Evolutionary conservation across 2,888 invertebrate species (phyloP).

Genomic region (Caenorhabditis panamensis): DNA sequence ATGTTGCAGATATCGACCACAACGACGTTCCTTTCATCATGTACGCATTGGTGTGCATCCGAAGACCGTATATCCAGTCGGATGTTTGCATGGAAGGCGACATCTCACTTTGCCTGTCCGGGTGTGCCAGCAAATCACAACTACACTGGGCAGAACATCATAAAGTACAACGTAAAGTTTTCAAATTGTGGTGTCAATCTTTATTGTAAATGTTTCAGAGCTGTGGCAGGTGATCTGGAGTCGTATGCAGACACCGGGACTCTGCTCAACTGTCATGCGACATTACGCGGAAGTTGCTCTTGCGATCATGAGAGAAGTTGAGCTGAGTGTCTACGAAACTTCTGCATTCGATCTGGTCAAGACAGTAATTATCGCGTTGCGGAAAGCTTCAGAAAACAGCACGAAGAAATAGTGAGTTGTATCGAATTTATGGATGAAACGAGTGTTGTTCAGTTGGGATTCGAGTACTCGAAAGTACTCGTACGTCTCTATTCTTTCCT

Average conservation of each 20-base stretch:
- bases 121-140: slow-evolving; percentile 10
- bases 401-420: not conserved
- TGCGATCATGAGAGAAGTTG: slow-evolving; percentile 26
- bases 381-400: not conserved
- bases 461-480: slow-evolving; percentile 25
- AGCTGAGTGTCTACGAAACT: slow-evolving; percentile 23
- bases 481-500: slow-evolving; percentile 13
- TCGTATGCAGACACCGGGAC: not conserved
- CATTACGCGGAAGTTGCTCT: slow-evolving; percentile 34
- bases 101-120: not conserved
- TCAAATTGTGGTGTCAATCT: not conserved
- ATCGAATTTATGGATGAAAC: not conserved
- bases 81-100: slow-evolving; percentile 26
- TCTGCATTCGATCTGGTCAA: slow-evolving; percentile 1
- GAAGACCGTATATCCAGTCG: not conserved
- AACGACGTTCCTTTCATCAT: slow-evolving; percentile 29
- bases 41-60: slow-evolving; percentile 2
- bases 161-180: not conserved
- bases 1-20: slow-evolving; percentile 13
- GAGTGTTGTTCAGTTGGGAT: slow-evolving; percentile 36
- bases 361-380: slow-evolving; percentile 10
- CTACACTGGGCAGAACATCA: slow-evolving; percentile 38
- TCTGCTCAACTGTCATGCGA: not conserved
- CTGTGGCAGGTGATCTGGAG: slow-evolving; percentile 38
- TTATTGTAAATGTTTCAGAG: not conserved